Evolutionary conservation across 2,888 invertebrate genomes (phyloP), one percentile per base, ranked within the genome.

Genomic region (Philopedon plagiatum): DNA sequence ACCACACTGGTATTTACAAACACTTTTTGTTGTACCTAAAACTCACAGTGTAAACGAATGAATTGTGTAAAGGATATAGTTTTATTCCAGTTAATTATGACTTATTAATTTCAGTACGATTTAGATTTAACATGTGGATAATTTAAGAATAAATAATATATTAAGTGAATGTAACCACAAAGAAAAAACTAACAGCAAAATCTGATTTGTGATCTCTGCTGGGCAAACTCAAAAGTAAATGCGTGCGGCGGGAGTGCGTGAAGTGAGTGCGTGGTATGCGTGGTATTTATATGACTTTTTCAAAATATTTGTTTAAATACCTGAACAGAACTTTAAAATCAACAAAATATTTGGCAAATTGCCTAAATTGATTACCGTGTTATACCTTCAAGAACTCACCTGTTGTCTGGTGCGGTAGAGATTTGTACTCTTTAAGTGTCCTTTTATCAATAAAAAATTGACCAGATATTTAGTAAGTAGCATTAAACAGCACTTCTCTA

Each of bases 291-390:
- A 60, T n/a, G 15, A 39, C 2, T 23, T 39, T 44, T 62, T 62
- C 19, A 46, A 46, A 62, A 46, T 62, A 62, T 62, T 62, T 62
- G 8, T 49, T 18, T 34, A 23, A 62, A 32, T 62, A 62, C 32
- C 32, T 44, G 62, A 32, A 19, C 5, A 34, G 8, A 5, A 32
- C 26, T 60, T 60, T 9, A 44, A 32, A 49, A 15, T 32, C 41
- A 29, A 46, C 18, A 61, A 46, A 62, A 32, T 56, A 65, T 19
- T 58, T 66, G 66, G 66, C 66, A 49, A 58, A 46, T 32, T 66
- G 66, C 58, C 65, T 32, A 29, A 51, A 37, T 21, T 8, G 15
- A 62, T 9, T 15, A 34, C 46, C 49, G 23, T 18, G 58, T 18
- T 57, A 56, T 37, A 65, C 8, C n/a, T n/a, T 21, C 5, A 8